These are phyloP conservation scores for Pharmacophagus antenor DNA, from an alignment of 2,888 invertebrate species.

Conservation along the genomic window DNA sequence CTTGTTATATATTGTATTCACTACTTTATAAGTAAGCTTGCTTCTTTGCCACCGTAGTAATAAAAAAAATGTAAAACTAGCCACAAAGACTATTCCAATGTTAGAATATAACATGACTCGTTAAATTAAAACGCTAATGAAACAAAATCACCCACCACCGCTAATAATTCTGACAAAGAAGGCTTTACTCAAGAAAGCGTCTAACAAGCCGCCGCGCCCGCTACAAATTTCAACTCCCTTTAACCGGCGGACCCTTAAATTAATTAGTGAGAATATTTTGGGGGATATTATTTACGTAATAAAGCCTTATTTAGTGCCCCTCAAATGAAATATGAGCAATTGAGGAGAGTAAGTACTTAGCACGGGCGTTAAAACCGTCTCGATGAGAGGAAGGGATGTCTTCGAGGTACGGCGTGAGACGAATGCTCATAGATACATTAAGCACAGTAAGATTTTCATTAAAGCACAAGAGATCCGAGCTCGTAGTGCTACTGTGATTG, in stretches of 20 bases:
- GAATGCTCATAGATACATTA: not conserved
- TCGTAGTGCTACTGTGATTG: too few relatives aligned
- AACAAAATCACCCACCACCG: slow-evolving; percentile 30
- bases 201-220: slow-evolving; percentile 41
- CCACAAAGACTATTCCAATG: not conserved
- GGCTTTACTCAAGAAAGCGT: slow-evolving; percentile 40
- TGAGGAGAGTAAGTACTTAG: slow-evolving; percentile 69
- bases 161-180: slow-evolving; percentile 40
- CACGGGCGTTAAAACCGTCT: slow-evolving; percentile 43
- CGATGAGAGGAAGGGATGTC: slow-evolving; percentile 14
- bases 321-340: slow-evolving; percentile 76
- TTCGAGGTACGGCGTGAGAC: slow-evolving; percentile 3
- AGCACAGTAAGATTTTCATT: not conserved
- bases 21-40: too few relatives aligned
- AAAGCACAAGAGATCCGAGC: too few relatives aligned
- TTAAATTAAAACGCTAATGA: slow-evolving; percentile 24
- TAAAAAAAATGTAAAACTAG: too few relatives aligned
- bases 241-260: slow-evolving; percentile 68
- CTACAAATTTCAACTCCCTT: slow-evolving; percentile 49
- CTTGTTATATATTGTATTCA: too few relatives aligned
- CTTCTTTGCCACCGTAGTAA: too few relatives aligned
- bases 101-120: not conserved
- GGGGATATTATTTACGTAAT: slow-evolving; percentile 77
- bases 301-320: slow-evolving; percentile 76
- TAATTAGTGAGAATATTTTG: slow-evolving; percentile 77